Evolutionary conservation across 2,888 invertebrate genomes (phyloP), one percentile per base, ranked within the genome.

Genomic region (Xestoiulus laeticollis): DNA sequence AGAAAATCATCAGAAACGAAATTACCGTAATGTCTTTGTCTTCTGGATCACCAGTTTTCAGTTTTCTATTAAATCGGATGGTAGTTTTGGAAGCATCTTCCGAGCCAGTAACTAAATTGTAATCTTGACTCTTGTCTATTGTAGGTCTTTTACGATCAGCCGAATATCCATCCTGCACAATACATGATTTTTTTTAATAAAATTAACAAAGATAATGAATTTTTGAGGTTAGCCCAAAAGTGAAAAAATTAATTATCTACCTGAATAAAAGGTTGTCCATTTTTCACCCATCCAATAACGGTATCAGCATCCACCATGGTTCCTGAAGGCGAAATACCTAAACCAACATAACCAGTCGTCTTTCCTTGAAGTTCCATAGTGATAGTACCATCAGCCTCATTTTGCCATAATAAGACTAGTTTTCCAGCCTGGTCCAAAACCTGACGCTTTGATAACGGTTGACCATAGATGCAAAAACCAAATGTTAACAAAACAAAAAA

Each of bases 221-320:
- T 85, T 85, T 85, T n/a, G 1, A 53, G 0, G 30, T 0, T 33
- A 85, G 10, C 1, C 43, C 19, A n/a, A 30, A 43, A 30, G 38
- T 44, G 16, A 85, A n/a, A 30, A n/a, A n/a, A n/a, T n/a, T 16
- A 68, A 86, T 5, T 86, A 19, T 78, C n/a, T 59, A 88, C 88
- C 32, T 85, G 30, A 22, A 88, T 30, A 53, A 84, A 43, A 16
- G 88, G 32, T 85, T 88, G 85, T 44, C 85, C 88, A 44, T 88
- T 88, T 33, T 44, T 84, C 38, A 88, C 88, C 84, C 59, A 85
- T 48, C 88, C 88, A 26, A 84, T 53, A 48, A 48, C 85, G 0
- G 85, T 85, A 38, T 88, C 88, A 5, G 88, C 85, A 16, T 88
- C 59, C 14, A 68, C 22, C 88, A 88, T 88, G 26, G 85, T 85